phyloP scores from a whole-genome alignment of 2,797 vertebrate species.

The Ceryle rudis region DNA sequence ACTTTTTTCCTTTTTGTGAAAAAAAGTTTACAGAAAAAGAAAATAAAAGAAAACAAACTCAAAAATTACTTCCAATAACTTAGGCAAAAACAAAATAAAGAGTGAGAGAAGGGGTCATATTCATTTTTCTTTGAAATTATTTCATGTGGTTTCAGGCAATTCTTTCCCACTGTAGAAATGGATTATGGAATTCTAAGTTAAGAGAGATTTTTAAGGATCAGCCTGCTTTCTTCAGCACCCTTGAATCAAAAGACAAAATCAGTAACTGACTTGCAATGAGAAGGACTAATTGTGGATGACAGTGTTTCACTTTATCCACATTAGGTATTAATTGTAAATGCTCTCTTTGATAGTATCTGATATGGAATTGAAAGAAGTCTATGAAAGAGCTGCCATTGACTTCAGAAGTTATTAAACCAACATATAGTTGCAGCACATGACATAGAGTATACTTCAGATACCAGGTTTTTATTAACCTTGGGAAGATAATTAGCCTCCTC shows the following conservation, averaged over 20 bases:
- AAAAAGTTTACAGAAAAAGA: background rate
- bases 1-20: background rate
- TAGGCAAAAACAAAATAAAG: background rate
- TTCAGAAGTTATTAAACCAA: slow-evolving; percentile 1
- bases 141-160: background rate
- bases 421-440: background rate
- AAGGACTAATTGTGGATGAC: background rate
- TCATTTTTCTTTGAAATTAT: background rate
- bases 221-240: background rate
- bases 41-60: fast-evolving
- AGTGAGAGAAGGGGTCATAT: background rate
- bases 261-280: background rate
- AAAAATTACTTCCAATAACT: background rate
- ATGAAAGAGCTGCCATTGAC: background rate
- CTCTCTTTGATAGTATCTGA: background rate
- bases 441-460: background rate
- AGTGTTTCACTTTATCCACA: background rate
- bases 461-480: background rate
- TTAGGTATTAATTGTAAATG: background rate
- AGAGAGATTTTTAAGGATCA: background rate
- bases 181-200: background rate
- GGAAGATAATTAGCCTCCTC: background rate
- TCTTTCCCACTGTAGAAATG: background rate
- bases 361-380: background rate
- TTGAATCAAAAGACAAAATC: slow-evolving; percentile 19